phyloP scores from a whole-genome alignment of 2,888 invertebrate species.

The Reticulitermes lucifugus region DNA sequence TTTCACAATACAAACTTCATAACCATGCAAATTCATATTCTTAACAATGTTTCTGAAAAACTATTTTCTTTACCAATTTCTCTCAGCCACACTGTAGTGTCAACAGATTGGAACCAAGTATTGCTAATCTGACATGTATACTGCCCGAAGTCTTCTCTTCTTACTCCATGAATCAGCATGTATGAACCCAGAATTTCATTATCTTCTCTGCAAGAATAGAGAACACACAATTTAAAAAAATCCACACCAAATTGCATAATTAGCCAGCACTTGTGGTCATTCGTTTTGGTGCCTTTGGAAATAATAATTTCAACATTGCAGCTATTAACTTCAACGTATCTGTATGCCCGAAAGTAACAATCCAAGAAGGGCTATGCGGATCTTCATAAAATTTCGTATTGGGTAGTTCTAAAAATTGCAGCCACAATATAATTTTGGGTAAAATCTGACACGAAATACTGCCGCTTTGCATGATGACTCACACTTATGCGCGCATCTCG shows the following conservation, averaged over 20 bases:
- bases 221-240: not conserved
- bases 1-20: not conserved
- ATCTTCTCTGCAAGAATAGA: slow-evolving; percentile 64
- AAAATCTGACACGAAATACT: too few species aligned
- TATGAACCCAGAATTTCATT: slow-evolving; percentile 79
- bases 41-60: too few species aligned
- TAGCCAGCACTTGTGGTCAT: not conserved
- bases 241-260: not conserved
- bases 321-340: too few species aligned
- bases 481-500: too few species aligned
- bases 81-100: slow-evolving; percentile 45
- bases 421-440: too few species aligned
- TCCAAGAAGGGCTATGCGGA: too few species aligned
- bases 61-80: slow-evolving; percentile 66
- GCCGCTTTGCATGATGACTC: too few species aligned
- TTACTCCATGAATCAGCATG: slow-evolving; percentile 71
- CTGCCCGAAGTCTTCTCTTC: slow-evolving; percentile 75
- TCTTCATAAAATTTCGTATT: too few species aligned
- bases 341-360: too few species aligned
- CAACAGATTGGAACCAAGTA: slow-evolving; percentile 63
- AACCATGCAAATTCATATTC: not conserved
- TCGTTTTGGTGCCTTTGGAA: too few species aligned
- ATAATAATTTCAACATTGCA: too few species aligned
- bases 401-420: too few species aligned
- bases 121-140: slow-evolving; percentile 79